phyloP scores from a whole-genome alignment of 1,140 invertebrate species.

The Drosophila simulans region DNA sequence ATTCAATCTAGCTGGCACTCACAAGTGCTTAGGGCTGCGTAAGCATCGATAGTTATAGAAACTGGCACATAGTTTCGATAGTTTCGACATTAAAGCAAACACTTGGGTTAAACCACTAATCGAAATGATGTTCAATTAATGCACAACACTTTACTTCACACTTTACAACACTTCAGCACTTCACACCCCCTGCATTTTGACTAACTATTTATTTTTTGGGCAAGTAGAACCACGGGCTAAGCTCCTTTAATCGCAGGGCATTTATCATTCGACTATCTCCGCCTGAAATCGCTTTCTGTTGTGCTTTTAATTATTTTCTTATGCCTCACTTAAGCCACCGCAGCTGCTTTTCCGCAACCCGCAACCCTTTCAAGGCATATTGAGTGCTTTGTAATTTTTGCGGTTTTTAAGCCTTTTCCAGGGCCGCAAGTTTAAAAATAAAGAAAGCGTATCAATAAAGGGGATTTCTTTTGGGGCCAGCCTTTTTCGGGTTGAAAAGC shows the following conservation, averaged over 20 bases:
- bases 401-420: constrained; percentile 67
- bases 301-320: constrained; percentile 79
- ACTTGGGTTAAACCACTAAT: no score
- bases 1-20: constrained; percentile 2
- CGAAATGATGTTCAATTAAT: no score
- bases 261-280: constrained; percentile 41
- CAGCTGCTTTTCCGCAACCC: constrained; percentile 1
- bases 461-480: constrained; percentile 46
- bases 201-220: not conserved
- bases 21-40: not conserved
- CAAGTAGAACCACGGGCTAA: not conserved
- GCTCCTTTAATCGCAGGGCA: constrained; percentile 34
- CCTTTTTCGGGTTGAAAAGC: not conserved
- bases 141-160: not conserved
- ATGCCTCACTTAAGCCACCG: constrained; percentile 65
- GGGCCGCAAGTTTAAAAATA: constrained; percentile 28
- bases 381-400: constrained; percentile 78
- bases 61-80: no score
- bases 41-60: no score
- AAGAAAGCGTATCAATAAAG: constrained; percentile 72
- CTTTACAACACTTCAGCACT: no score
- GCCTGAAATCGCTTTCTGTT: constrained; percentile 35
- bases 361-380: constrained; percentile 29
- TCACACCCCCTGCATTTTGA: not conserved
- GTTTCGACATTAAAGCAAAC: not conserved